Base-by-base conservation (phyloP, 2,113 vertebrate genomes). In the Neogobius melanostomus region DNA sequence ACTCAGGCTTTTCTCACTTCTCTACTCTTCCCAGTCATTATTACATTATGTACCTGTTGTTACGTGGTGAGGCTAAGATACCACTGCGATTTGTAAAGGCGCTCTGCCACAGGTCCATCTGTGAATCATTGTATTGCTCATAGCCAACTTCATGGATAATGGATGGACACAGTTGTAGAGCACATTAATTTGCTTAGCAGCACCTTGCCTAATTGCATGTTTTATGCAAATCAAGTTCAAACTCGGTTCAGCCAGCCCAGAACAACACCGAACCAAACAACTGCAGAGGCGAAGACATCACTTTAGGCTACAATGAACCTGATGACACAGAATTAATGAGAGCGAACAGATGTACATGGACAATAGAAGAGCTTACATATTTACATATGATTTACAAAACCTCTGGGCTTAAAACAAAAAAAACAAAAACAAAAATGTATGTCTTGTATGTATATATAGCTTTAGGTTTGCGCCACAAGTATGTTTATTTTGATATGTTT, bases 201-300 rank as follows among this genome's bases (percentile, higher is more conserved):
- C 53, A 52, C 51, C 67, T 66, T 70, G 63, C 64, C 63, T 81
- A 72, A 70, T 64, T 71, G 47, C 71, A 69, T 70, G 62, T 71
- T 78, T 65, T 49, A 74, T 75, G 66, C 64, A 75, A 72, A 70
- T 64, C n/a, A 48, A 68, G 75, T 76, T 81, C 44, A 76, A 43
- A 54, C 47, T 9, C 65, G 71, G 67, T 65, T 82, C 60, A 76
- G 45, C 48, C 10, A 69, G 50, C 66, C 6, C 11, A 17, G 28
- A 48, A 14, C 73, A 64, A 66, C 48, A 52, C 44, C 48, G 4
- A 11, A 11, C 11, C 49, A 16, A 21, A 28, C 3, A 6, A 72
- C 70, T 46, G 17, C 47, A 50, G 8, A 69, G 49, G 64, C 48
- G 48, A 51, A 51, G n/a, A 42, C 53, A 59, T 43, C 7, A 64